Conservation (phyloP, 2,888 invertebrate genomes). For the Mechanitis mazaeus region DNA sequence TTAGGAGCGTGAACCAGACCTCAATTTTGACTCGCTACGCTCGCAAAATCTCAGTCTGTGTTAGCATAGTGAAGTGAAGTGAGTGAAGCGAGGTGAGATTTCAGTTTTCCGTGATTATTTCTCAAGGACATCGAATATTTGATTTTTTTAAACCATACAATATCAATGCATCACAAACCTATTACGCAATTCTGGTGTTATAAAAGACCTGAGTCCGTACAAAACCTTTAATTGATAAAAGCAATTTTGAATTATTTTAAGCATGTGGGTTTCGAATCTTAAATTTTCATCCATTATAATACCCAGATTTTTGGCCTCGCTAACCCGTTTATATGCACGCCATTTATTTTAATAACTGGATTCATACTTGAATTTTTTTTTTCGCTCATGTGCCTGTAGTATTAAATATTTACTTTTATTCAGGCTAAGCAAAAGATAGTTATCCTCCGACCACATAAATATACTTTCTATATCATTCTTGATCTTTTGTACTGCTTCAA, state of each 20-base stretch:
- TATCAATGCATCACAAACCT: conserved; percentile 6
- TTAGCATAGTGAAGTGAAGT: no score
- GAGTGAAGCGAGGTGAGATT: no score
- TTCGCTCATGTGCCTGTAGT: neutral
- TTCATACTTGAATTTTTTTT: neutral
- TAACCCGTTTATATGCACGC: conserved; percentile 5
- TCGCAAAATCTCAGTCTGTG: no score
- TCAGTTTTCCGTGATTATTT: no score
- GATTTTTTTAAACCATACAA: neutral
- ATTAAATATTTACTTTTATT: conserved; percentile 5
- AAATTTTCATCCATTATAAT: conserved; percentile 11
- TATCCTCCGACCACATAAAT: neutral
- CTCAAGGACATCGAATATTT: no score
- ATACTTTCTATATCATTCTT: neutral
- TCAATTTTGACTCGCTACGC: no score
- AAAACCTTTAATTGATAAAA: conserved; percentile 13
- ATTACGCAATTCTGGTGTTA: neutral
- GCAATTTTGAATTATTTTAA: neutral
- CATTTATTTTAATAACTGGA: conserved; percentile 1
- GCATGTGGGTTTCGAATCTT: conserved; percentile 9
- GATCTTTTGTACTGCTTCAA: neutral
- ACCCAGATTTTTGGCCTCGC: conserved; percentile 9
- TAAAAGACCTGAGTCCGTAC: conserved; percentile 8
- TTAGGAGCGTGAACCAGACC: no score
- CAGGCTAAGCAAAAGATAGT: neutral